A percentile compares a stretch with the other conserved stretches of the same genome.
phyloP scores from a whole-genome alignment of 1,140 invertebrate species.

The Ceratoteleas bidentatus region DNA sequence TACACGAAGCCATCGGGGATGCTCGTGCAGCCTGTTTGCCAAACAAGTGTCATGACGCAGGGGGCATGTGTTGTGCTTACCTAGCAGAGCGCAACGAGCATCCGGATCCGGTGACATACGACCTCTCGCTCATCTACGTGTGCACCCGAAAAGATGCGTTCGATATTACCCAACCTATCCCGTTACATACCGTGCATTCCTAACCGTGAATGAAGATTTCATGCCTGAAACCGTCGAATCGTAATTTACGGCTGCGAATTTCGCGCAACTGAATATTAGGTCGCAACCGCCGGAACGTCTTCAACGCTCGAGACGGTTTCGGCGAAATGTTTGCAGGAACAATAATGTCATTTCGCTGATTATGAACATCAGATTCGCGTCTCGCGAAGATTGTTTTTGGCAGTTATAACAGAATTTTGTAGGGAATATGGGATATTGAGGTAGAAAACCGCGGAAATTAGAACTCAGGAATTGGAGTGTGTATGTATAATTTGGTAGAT shows the following conservation, averaged over 20 bases:
- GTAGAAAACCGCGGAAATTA: too few relatives aligned
- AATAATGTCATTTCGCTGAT: too few relatives aligned
- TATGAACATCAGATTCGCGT: too few relatives aligned
- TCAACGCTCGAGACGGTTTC: too few relatives aligned
- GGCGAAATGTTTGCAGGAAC: too few relatives aligned
- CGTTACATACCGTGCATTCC: neutral
- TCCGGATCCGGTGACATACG: conserved; percentile 54
- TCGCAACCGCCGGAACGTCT: too few relatives aligned
- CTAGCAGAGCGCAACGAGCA: conserved; percentile 59
- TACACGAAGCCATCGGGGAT: conserved; percentile 50
- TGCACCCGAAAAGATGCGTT: conserved; percentile 10
- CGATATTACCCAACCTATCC: conserved; percentile 7
- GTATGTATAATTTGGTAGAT: too few relatives aligned
- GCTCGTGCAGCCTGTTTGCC: conserved; percentile 51
- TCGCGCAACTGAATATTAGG: neutral
- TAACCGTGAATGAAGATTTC: conserved; percentile 5
- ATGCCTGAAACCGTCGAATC: neutral
- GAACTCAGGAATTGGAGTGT: too few relatives aligned
- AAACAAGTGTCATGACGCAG: conserved; percentile 58
- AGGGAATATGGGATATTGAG: too few relatives aligned
- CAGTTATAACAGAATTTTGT: too few relatives aligned
- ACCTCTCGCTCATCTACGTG: conserved; percentile 2
- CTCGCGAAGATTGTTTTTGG: too few relatives aligned
- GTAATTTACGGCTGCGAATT: neutral
- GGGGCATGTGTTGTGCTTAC: conserved; percentile 60